A percentile compares a stretch with the other conserved stretches of the same genome.
These are phyloP conservation scores for Apis dorsata DNA, from an alignment of 1,140 invertebrate species.

Conservation along the genomic window DNA sequence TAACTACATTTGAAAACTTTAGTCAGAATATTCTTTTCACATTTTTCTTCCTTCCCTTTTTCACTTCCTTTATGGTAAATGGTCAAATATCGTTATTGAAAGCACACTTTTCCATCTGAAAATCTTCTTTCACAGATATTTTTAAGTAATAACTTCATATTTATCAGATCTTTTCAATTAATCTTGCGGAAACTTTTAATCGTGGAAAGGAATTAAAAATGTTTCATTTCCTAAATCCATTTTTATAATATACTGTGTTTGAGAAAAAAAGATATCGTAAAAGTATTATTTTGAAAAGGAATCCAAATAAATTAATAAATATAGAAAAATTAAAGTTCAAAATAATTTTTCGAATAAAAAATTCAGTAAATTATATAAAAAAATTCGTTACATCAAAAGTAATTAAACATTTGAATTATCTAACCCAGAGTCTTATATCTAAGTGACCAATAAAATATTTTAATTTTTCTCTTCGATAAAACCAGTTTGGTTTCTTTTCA, in stretches of 20 bases:
- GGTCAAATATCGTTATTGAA: background rate
- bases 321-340: too few species aligned
- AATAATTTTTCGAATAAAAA: too few species aligned
- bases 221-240: background rate
- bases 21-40: slow-evolving; percentile 3
- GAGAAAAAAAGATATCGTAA: background rate
- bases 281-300: too few species aligned
- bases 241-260: background rate
- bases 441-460: background rate
- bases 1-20: slow-evolving; percentile 21
- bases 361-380: too few species aligned
- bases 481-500: background rate
- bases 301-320: too few species aligned
- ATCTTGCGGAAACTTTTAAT: background rate
- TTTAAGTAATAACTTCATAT: background rate
- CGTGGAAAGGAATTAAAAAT: background rate
- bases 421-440: too few species aligned
- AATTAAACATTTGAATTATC: too few species aligned
- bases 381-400: too few species aligned
- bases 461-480: background rate
- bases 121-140: background rate
- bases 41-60: background rate
- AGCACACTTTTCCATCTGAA: background rate
- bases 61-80: background rate
- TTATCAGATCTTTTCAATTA: background rate